A percentile compares a stretch with the other conserved stretches of the same genome.
Evolutionary conservation across 2,113 vertebrate species (phyloP).

Genomic region (Semicossyphus pulcher): DNA sequence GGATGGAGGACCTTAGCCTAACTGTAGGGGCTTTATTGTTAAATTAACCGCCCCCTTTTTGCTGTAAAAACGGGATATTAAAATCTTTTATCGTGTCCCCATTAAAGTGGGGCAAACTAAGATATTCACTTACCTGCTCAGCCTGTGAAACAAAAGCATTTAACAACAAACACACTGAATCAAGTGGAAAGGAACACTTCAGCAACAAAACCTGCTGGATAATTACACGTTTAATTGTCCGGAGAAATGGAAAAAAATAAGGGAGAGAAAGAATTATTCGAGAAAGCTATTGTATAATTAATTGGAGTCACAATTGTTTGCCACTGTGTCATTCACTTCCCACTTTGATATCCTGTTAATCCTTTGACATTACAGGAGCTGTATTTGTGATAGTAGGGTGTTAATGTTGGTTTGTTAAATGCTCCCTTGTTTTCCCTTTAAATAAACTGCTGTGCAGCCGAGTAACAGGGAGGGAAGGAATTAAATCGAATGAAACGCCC

Average conservation of each 20-base stretch:
- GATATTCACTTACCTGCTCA: conserved; percentile 78
- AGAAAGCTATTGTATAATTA: conserved; percentile 26
- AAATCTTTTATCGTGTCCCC: not conserved
- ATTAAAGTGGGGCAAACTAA: conserved; percentile 38
- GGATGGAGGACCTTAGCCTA: conserved; percentile 26
- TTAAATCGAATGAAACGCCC: conserved; percentile 42
- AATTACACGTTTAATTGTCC: conserved; percentile 35
- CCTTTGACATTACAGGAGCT: conserved; percentile 6
- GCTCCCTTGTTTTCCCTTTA: not conserved
- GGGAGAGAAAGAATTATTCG: conserved; percentile 15
- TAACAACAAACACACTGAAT: conserved; percentile 41
- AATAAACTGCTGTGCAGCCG: conserved; percentile 4
- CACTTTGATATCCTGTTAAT: conserved; percentile 44
- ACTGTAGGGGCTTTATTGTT: not conserved
- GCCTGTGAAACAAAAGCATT: conserved; percentile 68
- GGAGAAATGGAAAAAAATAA: conserved; percentile 4
- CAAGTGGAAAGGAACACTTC: conserved; percentile 12
- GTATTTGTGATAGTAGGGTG: not conserved
- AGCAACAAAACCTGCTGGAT: conserved; percentile 32
- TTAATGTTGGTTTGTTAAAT: too few species aligned
- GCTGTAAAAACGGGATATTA: not conserved
- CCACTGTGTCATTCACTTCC: conserved; percentile 16
- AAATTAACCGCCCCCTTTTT: not conserved
- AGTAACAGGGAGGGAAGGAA: conserved; percentile 3
- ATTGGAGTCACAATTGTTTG: conserved; percentile 19